Percentiles rank a stretch among this genome's conserved stretches.
phyloP scores from a whole-genome alignment of 2,113 vertebrate species.

The Helogale parvula region DNA sequence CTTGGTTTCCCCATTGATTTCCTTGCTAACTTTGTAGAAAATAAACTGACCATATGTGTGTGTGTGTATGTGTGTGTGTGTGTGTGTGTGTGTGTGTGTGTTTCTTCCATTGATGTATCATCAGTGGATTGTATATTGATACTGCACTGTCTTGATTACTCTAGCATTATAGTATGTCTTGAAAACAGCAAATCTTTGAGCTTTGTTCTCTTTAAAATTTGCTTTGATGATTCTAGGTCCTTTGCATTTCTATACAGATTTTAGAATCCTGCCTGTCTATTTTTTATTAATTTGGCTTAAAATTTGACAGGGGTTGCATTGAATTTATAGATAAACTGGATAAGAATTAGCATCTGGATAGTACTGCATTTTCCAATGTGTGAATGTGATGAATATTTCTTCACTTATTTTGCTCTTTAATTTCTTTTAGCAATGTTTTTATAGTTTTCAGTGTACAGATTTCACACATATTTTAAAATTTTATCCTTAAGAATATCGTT shows the following conservation, averaged over 20 bases:
- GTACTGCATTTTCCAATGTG: background rate
- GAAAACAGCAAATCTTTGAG: background rate
- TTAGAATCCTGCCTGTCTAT: too few relatives aligned
- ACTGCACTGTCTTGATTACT: background rate
- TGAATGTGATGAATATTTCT: background rate
- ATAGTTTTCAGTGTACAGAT: background rate
- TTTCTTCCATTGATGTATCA: background rate
- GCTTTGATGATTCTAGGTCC: background rate
- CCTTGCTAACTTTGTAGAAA: background rate
- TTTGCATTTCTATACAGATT: background rate
- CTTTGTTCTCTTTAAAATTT: background rate
- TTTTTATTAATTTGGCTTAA: background rate
- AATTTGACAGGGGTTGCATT: background rate
- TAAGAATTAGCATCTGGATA: background rate
- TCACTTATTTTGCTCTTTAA: background rate
- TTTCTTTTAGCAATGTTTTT: background rate
- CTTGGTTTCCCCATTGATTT: background rate
- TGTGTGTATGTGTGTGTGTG: background rate
- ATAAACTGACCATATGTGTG: background rate
- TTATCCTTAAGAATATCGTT: background rate
- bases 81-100: background rate
- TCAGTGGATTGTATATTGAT: background rate
- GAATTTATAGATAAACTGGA: background rate
- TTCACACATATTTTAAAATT: background rate
- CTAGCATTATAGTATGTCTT: background rate